Evolutionary conservation across 2,888 invertebrate genomes (phyloP).

Genomic region (Pterostichus madidus): DNA sequence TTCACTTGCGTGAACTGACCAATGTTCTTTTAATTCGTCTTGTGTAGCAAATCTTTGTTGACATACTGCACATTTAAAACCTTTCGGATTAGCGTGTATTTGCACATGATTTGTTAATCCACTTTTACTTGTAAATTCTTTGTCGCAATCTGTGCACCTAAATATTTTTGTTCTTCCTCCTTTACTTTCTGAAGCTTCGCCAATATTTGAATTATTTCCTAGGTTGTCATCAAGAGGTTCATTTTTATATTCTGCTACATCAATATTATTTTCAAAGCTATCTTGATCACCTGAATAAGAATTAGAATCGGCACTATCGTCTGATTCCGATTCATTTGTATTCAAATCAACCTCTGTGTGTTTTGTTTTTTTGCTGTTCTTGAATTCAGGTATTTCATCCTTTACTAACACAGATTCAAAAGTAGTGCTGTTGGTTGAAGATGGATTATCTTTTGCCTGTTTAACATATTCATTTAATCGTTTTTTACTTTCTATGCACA

Average conservation of each 20-base stretch:
- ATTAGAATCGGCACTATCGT: conserved; percentile 14
- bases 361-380: background rate
- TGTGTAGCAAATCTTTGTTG: conserved; percentile 12
- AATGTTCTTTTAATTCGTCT: conserved; percentile 36
- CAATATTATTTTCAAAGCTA: conserved; percentile 23
- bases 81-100: background rate
- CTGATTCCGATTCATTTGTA: conserved; percentile 1
- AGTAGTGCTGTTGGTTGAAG: background rate
- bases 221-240: background rate
- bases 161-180: conserved; percentile 1
- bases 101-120: conserved; percentile 24
- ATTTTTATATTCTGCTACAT: conserved; percentile 2
- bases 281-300: conserved; percentile 21
- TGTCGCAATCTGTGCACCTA: conserved; percentile 8
- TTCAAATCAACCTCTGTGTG: background rate
- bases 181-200: background rate
- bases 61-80: conserved; percentile 31
- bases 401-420: conserved; percentile 7
- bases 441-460: conserved; percentile 5
- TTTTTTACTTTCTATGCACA: conserved; percentile 17
- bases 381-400: background rate
- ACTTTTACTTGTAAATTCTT: conserved; percentile 13
- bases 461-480: conserved; percentile 18
- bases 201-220: background rate
- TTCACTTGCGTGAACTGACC: conserved; percentile 18